Evolutionary conservation across 37 sponge, comb jelly and placozoan species (phyloP).

Genomic region (Ephydatia muelleri): DNA sequence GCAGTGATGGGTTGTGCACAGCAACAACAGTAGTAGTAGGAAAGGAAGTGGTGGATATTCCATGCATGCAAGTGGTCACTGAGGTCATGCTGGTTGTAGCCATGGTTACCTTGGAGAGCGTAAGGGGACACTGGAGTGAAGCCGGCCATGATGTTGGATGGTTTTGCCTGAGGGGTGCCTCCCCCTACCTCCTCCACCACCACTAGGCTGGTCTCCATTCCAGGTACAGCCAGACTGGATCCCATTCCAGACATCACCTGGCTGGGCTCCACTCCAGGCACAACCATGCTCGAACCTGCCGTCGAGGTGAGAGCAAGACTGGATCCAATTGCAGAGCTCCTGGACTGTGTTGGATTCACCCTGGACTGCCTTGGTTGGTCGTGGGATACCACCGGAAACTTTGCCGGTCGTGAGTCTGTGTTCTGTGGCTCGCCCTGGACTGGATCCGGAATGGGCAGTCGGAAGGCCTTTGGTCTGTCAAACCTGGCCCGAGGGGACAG

Average conservation of each 20-base stretch:
- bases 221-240: background rate
- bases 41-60: too few relatives aligned
- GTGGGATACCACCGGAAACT: slow-evolving; percentile 23
- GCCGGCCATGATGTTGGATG: too few relatives aligned
- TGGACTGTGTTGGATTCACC: background rate
- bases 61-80: too few relatives aligned
- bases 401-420: background rate
- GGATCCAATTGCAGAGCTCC: background rate
- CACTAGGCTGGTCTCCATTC: background rate
- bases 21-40: too few relatives aligned
- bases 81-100: background rate
- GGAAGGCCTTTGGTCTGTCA: slow-evolving; percentile 88
- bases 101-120: background rate
- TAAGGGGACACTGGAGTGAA: background rate
- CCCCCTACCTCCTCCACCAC: slow-evolving; percentile 4
- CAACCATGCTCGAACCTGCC: too few relatives aligned
- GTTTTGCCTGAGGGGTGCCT: background rate
- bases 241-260: background rate
- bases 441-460: slow-evolving; percentile 27
- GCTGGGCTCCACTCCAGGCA: too few relatives aligned
- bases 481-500: slow-evolving; percentile 72
- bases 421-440: background rate
- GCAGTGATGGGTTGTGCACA: too few relatives aligned
- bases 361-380: slow-evolving; percentile 11
- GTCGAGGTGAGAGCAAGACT: background rate